Evolutionary conservation across 2,888 invertebrate species (phyloP).

Genomic region (Congeria kusceri): DNA sequence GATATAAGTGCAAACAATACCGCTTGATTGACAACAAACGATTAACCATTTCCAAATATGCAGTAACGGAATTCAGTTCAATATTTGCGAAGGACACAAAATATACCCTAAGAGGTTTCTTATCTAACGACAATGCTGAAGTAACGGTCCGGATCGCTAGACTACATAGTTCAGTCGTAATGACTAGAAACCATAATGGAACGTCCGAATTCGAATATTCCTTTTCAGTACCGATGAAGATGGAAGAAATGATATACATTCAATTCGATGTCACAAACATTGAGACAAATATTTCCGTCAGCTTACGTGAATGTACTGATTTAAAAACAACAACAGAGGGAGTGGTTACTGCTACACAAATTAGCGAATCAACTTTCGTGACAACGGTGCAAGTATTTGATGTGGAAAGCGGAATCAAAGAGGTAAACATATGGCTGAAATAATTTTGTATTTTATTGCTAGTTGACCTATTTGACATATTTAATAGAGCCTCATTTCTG

Average conservation of each 20-base stretch:
- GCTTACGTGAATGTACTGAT: background rate
- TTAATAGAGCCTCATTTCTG: too few species aligned
- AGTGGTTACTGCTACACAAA: background rate
- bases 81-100: background rate
- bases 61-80: background rate
- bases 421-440: too few species aligned
- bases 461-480: too few species aligned
- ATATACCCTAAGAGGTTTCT: background rate
- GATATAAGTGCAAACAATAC: slow-evolving; percentile 1
- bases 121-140: background rate
- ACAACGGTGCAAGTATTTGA: background rate
- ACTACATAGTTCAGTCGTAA: background rate
- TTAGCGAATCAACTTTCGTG: background rate
- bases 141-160: background rate
- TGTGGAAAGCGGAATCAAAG: background rate
- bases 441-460: too few species aligned
- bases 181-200: background rate
- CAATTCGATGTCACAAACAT: background rate
- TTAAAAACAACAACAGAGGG: background rate
- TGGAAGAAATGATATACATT: background rate
- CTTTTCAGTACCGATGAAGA: background rate
- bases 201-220: background rate
- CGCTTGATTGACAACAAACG: too few species aligned
- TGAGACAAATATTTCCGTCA: background rate
- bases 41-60: too few species aligned